Percentiles rank a stretch among this genome's conserved stretches.
These are phyloP conservation scores for Lampris incognitus DNA, from an alignment of 2,113 vertebrate genomes.

Conservation along the genomic window DNA sequence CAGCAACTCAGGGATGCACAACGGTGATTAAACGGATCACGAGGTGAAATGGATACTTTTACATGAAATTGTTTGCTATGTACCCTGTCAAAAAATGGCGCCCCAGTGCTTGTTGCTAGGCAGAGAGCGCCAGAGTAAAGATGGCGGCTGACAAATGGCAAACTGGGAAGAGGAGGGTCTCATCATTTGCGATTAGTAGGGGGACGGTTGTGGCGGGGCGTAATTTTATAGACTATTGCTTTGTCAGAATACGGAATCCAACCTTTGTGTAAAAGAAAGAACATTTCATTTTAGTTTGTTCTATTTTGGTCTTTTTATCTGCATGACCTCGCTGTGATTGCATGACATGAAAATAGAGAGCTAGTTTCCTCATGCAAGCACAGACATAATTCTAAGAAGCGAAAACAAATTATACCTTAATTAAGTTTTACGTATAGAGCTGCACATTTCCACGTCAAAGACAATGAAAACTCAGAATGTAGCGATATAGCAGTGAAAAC, in stretches of 20 bases:
- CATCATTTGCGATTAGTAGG: constrained; percentile 70
- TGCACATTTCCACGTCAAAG: constrained; percentile 40
- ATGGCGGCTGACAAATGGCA: constrained; percentile 71
- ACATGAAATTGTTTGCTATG: constrained; percentile 61
- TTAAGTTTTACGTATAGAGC: constrained; percentile 42
- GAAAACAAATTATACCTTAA: constrained; percentile 41
- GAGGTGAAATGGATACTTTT: constrained; percentile 66
- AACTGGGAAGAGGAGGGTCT: constrained; percentile 71
- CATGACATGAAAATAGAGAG: constrained; percentile 28
- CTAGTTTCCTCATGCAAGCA: constrained; percentile 31
- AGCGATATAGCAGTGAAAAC: constrained; percentile 7
- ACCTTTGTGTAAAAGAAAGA: not conserved
- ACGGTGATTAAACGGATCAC: constrained; percentile 39
- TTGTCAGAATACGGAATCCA: constrained; percentile 27
- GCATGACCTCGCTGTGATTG: constrained; percentile 7
- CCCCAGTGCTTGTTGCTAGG: constrained; percentile 80
- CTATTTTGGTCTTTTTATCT: constrained; percentile 8
- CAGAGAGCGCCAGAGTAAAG: constrained; percentile 74
- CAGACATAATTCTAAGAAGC: constrained; percentile 31
- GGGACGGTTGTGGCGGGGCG: constrained; percentile 68
- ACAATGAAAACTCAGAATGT: constrained; percentile 24
- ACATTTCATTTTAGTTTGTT: constrained; percentile 14
- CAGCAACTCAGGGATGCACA: constrained; percentile 26
- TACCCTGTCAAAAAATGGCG: constrained; percentile 71
- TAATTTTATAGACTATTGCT: constrained; percentile 51